These are phyloP conservation scores for Crotalus horridus DNA, from an alignment of 2,113 vertebrate species.

Conservation along the genomic window DNA sequence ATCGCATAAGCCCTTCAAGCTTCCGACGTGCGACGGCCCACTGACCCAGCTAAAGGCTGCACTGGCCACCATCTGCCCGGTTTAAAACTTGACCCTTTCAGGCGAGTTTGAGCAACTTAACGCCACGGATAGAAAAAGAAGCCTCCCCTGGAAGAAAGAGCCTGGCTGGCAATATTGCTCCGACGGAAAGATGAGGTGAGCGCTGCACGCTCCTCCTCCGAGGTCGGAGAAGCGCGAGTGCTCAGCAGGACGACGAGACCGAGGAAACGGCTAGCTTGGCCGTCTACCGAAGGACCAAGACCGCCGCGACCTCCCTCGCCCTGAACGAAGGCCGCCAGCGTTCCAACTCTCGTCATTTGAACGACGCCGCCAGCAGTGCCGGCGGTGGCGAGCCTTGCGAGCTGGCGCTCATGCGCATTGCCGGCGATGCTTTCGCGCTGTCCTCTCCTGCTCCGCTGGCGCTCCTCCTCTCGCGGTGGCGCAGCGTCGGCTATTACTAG, in stretches of 20 bases:
- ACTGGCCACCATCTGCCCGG: not conserved
- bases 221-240: not conserved
- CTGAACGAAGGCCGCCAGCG: not conserved
- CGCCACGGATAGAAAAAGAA: not conserved
- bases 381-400: not conserved
- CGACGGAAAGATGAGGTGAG: not conserved
- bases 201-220: not conserved
- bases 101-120: not conserved
- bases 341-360: not conserved
- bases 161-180: not conserved
- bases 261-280: not conserved
- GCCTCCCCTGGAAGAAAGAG: not conserved
- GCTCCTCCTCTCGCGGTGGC: not conserved
- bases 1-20: not conserved
- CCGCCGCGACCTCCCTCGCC: not conserved
- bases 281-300: not conserved
- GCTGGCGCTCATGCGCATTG: constrained; percentile 32
- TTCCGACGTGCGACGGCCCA: not conserved
- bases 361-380: constrained; percentile 21
- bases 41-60: not conserved
- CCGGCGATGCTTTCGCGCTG: not conserved
- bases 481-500: not conserved
- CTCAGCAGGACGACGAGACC: not conserved
- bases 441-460: not conserved
- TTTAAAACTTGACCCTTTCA: not conserved